Evolutionary conservation across 2,888 invertebrate species (phyloP).

Genomic region (Podabrus alpinus): DNA sequence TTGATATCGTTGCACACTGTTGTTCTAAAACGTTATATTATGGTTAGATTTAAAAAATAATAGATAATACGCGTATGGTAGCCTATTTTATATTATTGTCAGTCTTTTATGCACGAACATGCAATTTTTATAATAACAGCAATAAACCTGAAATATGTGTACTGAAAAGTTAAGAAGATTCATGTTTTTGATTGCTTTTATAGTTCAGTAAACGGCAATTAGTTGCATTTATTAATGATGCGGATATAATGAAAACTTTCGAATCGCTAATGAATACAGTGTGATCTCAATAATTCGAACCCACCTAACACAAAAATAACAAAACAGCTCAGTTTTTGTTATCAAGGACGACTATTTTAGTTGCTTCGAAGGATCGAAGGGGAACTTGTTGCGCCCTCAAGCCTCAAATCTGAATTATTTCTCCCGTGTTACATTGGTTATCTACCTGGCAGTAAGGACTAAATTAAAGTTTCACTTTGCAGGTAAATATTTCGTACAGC

Average conservation of each 20-base stretch:
- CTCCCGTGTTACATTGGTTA: not conserved
- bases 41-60: not conserved
- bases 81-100: not conserved
- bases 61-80: not conserved
- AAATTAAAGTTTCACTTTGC: not conserved
- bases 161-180: not conserved
- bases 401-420: not conserved
- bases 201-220: not conserved
- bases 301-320: not conserved
- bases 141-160: not conserved
- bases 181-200: not conserved
- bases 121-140: not conserved
- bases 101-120: not conserved
- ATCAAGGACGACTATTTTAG: not conserved
- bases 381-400: not conserved
- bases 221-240: not conserved
- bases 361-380: not conserved
- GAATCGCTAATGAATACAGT: not conserved
- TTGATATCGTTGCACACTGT: conserved; percentile 10
- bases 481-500: not conserved
- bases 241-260: not conserved
- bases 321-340: not conserved
- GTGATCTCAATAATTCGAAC: not conserved
- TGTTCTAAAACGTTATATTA: not conserved
- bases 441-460: not conserved